A percentile compares a stretch with the other conserved stretches of the same genome.
phyloP scores from a whole-genome alignment of 2,888 invertebrate species.

The Catocala fraxini region DNA sequence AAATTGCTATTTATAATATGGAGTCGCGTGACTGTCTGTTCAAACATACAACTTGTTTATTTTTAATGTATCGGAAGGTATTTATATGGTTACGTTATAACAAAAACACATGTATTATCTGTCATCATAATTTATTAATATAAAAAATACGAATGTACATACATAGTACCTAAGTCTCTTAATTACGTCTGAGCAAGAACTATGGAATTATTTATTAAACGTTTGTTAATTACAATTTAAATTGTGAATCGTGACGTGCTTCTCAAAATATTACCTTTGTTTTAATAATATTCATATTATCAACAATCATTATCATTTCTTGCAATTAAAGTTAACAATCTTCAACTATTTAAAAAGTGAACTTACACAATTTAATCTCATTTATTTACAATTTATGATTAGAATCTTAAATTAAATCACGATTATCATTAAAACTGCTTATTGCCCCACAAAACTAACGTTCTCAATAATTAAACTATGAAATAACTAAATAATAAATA shows the following conservation, averaged over 20 bases:
- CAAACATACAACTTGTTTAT: background rate
- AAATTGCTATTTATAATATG: too few species aligned
- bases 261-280: background rate
- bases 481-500: constrained; percentile 83
- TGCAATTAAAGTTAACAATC: constrained; percentile 30
- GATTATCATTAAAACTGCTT: constrained; percentile 59
- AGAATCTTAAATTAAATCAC: constrained; percentile 59
- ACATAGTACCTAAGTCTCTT: constrained; percentile 44
- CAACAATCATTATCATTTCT: constrained; percentile 12
- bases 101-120: constrained; percentile 38
- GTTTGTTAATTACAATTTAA: background rate
- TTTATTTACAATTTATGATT: constrained; percentile 37
- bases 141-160: constrained; percentile 65
- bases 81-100: constrained; percentile 4
- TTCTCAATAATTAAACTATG: constrained; percentile 50
- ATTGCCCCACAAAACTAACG: constrained; percentile 55
- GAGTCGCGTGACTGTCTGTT: too few species aligned
- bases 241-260: background rate
- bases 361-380: constrained; percentile 28
- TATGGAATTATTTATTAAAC: constrained; percentile 22
- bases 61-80: background rate
- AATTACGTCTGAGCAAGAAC: constrained; percentile 59
- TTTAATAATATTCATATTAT: constrained; percentile 6
- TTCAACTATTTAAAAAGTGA: constrained; percentile 33
- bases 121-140: constrained; percentile 71